phyloP scores from a whole-genome alignment of 2,797 vertebrate species.

The Tokudaia tokunoshimensis region DNA sequence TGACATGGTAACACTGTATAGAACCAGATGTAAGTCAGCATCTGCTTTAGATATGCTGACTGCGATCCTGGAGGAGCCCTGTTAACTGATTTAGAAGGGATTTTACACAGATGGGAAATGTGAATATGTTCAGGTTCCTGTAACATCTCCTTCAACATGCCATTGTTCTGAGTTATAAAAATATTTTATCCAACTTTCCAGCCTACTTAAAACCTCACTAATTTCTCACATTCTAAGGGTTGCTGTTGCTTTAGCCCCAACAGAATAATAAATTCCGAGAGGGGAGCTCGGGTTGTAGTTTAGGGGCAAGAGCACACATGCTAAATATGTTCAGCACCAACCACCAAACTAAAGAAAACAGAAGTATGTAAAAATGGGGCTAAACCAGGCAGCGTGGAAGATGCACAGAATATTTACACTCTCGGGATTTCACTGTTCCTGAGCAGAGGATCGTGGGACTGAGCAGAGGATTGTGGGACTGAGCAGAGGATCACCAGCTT shows the following conservation, averaged over 20 bases:
- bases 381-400: neutral
- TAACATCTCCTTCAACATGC: neutral
- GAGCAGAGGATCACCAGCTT: neutral
- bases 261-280: neutral
- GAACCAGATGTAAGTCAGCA: neutral
- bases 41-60: slow-evolving; percentile 45
- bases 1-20: neutral
- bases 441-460: neutral
- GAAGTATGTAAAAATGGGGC: neutral
- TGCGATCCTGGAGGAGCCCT: neutral
- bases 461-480: neutral
- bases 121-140: neutral
- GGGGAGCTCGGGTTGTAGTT: neutral
- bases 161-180: slow-evolving; percentile 44
- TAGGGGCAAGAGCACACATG: neutral
- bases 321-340: neutral
- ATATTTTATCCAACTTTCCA: slow-evolving; percentile 22
- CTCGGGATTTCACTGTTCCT: neutral
- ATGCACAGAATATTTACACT: neutral
- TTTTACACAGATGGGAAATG: slow-evolving; percentile 22
- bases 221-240: neutral
- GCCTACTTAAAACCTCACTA: slow-evolving; percentile 11
- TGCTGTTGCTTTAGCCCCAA: neutral
- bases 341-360: neutral
- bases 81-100: slow-evolving; percentile 58